These are phyloP conservation scores for Drosophila yooni DNA, from an alignment of 2,888 invertebrate genomes.

Conservation along the genomic window DNA sequence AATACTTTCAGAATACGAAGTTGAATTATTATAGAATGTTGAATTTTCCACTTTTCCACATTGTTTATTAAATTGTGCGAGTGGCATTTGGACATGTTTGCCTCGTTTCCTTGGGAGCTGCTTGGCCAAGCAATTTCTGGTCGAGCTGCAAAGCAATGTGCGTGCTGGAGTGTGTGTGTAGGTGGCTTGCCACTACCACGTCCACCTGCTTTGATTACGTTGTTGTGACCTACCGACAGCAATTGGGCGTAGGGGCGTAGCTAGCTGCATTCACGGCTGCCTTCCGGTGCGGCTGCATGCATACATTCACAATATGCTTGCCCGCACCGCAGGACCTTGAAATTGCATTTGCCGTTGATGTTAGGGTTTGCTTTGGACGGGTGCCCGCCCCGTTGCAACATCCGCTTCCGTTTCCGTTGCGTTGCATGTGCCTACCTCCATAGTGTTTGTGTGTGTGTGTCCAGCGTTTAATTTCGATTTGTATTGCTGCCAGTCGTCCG, in stretches of 20 bases:
- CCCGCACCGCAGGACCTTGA: slow-evolving; percentile 21
- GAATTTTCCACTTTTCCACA: neutral
- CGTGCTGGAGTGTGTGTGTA: neutral
- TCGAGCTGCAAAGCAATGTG: neutral
- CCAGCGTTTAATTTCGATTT: slow-evolving; percentile 55
- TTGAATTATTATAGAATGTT: neutral
- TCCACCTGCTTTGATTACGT: slow-evolving; percentile 60
- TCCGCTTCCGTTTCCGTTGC: slow-evolving; percentile 60
- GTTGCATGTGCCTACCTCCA: slow-evolving; percentile 32
- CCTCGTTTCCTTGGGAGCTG: neutral
- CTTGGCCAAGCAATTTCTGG: neutral
- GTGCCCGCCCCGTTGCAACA: slow-evolving; percentile 46
- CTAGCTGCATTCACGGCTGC: slow-evolving; percentile 6
- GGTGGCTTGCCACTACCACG: slow-evolving; percentile 43
- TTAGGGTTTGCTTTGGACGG: slow-evolving; percentile 30
- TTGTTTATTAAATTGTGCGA: neutral
- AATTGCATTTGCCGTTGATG: slow-evolving; percentile 44
- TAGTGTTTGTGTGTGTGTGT: slow-evolving; percentile 19
- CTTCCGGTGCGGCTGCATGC: neutral
- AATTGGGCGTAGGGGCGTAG: slow-evolving; percentile 23
- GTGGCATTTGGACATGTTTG: neutral
- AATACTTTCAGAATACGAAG: neutral
- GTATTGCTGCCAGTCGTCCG: slow-evolving; percentile 34
- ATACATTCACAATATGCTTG: slow-evolving; percentile 26
- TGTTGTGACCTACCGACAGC: slow-evolving; percentile 42